Evolutionary conservation across 2,113 vertebrate species (phyloP).

Genomic region (Dolichotis patagonum): DNA sequence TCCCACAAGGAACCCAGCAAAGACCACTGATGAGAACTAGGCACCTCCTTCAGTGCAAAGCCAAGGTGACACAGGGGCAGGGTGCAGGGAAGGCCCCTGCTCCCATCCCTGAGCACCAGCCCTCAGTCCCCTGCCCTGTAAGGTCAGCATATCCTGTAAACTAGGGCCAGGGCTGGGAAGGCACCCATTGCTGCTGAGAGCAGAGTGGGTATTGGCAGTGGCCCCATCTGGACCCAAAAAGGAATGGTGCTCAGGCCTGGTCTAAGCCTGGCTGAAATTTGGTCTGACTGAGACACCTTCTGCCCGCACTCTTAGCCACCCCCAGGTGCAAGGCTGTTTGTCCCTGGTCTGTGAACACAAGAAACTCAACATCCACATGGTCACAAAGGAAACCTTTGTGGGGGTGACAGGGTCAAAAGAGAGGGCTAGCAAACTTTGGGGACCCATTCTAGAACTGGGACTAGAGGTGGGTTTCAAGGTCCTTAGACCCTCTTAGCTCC

Average conservation of each 20-base stretch:
- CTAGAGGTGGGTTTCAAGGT: neutral
- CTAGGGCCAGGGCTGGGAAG: neutral
- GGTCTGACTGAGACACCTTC: neutral
- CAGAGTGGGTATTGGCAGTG: neutral
- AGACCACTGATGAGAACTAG: neutral
- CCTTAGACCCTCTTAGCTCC: neutral
- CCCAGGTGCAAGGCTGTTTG: neutral
- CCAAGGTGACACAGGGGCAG: neutral
- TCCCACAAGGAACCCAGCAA: fast-evolving
- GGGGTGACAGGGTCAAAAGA: neutral
- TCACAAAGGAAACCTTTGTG: neutral
- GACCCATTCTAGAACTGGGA: neutral
- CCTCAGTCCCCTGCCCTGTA: neutral
- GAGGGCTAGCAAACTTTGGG: neutral
- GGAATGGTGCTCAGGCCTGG: neutral
- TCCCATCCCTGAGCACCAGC: neutral
- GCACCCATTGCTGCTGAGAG: fast-evolving
- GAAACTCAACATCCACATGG: neutral
- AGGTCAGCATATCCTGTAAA: neutral
- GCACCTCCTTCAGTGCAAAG: neutral
- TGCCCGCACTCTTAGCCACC: neutral
- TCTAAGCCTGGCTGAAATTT: neutral
- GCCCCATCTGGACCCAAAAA: neutral
- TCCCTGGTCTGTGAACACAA: neutral
- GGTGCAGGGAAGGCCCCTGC: neutral